Evolutionary conservation across 1,140 invertebrate species (phyloP), one percentile per base, ranked within the genome.

Genomic region (Cydia amplana): DNA sequence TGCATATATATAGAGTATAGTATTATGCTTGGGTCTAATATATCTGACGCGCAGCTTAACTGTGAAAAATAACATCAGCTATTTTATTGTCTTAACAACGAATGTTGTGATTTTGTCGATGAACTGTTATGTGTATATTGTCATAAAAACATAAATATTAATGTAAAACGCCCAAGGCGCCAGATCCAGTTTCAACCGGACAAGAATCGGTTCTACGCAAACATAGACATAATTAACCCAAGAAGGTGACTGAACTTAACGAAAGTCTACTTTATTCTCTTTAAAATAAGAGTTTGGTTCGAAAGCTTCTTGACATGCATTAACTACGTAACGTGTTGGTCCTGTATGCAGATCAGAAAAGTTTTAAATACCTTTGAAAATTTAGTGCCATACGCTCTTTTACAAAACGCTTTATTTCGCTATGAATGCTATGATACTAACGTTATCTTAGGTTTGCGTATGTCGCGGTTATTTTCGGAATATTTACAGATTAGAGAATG

Each of bases 131-230:
- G 55, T 60, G 23, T 60, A 60, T 60, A n/a, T n/a, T n/a, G 55
- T 60, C n/a, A 9, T 60, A 60, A 10, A 51, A n/a, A 60, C 10
- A 60, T 70, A 40, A 70, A 70, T 36, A 36, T 18, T 36, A 70
- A 70, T 36, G 7, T 70, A 43, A 36, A 70, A 51, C 36, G 36
- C n/a, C 18, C 32, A 40, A 70, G 65, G 36, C 28, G 64, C 14
- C 1, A 5, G 65, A 70, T 70, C 65, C 65, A 70, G 65, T 70
- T 70, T 25, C 12, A 40, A 70, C 65, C 65, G 43, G 65, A 36
- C 16, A 25, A 10, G 16, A 18, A 18, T 40, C 18, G 65, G 28
- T 67, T 25, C 64, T 67, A 67, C 28, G 64, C 64, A 67, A 67
- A 36, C 64, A 65, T 20, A 67, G 28, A 16, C 23, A 18, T n/a